Conservation (phyloP, 2,888 invertebrate species). For the Mimas tiliae region DNA sequence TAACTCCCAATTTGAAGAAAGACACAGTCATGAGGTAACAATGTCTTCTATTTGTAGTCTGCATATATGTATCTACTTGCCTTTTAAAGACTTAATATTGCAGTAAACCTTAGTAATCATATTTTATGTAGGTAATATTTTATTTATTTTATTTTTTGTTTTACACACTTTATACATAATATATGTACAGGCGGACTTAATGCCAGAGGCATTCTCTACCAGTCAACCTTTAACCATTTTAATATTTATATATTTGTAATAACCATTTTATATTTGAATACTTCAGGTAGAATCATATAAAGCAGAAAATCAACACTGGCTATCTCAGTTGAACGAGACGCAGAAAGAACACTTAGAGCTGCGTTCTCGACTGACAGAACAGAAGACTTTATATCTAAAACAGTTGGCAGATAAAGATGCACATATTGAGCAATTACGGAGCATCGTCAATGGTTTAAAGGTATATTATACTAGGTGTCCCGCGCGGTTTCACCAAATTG, state of each 20-base stretch:
- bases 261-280: not conserved
- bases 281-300: slow-evolving; percentile 85
- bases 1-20: slow-evolving; percentile 84
- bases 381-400: slow-evolving; percentile 66
- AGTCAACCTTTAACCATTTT: too few species aligned
- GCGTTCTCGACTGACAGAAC: slow-evolving; percentile 76
- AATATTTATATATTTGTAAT: not conserved
- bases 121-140: too few species aligned
- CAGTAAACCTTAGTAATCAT: too few species aligned
- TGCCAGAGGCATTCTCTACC: too few species aligned
- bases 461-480: too few species aligned
- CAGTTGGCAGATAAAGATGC: slow-evolving; percentile 74
- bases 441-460: slow-evolving; percentile 68
- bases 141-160: too few species aligned
- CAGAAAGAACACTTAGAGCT: slow-evolving; percentile 82
- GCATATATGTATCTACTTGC: not conserved
- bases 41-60: not conserved
- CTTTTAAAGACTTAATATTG: not conserved
- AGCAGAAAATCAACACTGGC: slow-evolving; percentile 86
- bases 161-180: too few species aligned
- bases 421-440: slow-evolving; percentile 76
- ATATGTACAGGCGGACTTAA: too few species aligned
- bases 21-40: slow-evolving; percentile 84
- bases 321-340: slow-evolving; percentile 81
- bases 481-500: too few species aligned